These are phyloP conservation scores for Spilogale gracilis DNA, from an alignment of 2,113 vertebrate genomes.

Conservation along the genomic window DNA sequence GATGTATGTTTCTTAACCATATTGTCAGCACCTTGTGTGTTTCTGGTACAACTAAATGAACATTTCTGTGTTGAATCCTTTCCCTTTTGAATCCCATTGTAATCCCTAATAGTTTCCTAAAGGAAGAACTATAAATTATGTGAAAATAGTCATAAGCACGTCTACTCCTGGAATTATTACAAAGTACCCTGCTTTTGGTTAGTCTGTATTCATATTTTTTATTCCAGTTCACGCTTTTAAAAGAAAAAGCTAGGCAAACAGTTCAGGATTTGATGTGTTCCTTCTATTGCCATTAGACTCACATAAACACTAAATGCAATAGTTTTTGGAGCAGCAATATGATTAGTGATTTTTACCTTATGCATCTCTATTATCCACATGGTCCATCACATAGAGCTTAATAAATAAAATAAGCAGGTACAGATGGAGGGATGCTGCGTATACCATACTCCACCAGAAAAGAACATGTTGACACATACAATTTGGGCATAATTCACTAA, in stretches of 20 bases:
- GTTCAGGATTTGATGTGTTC: not conserved
- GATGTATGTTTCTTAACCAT: not conserved
- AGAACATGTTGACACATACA: not conserved
- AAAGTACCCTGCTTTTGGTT: not conserved
- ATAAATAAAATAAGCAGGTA: not conserved
- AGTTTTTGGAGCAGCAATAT: not conserved
- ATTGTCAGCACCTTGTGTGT: not conserved
- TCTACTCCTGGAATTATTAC: not conserved
- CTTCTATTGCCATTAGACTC: not conserved
- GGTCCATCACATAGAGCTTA: not conserved
- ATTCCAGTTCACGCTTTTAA: not conserved
- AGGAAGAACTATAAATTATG: not conserved
- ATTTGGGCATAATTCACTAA: not conserved
- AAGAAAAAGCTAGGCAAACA: not conserved
- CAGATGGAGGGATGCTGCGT: not conserved
- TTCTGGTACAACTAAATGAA: conserved; percentile 20
- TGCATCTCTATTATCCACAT: not conserved
- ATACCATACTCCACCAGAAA: not conserved
- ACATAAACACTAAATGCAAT: not conserved
- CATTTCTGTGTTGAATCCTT: not conserved
- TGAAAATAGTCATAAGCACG: conserved; percentile 30
- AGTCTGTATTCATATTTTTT: not conserved
- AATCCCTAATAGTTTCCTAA: conserved; percentile 36
- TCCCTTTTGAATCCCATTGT: conserved; percentile 5
- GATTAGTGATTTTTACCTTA: not conserved